Percentiles rank a stretch among this genome's conserved stretches.
These are phyloP conservation scores for Gnathonemus echidnorhynchus DNA, from an alignment of 2,113 vertebrate species.

Conservation along the genomic window DNA sequence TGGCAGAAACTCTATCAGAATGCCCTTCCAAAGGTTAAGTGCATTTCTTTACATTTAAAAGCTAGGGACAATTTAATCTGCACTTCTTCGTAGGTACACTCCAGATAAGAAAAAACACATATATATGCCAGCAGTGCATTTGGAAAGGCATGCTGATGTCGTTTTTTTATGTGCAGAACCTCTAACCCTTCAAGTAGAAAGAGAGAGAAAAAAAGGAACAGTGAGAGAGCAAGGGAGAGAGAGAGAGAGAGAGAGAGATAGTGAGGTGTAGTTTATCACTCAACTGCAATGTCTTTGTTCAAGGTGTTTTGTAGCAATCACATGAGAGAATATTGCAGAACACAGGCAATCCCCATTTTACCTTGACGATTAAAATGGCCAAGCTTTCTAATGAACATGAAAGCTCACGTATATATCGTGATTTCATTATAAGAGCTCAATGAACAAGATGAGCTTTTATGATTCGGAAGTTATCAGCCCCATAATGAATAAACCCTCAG, in stretches of 20 bases:
- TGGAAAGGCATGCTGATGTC: background rate
- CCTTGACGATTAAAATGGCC: background rate
- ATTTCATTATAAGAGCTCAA: background rate
- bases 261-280: background rate
- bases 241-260: background rate
- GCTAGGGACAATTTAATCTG: background rate
- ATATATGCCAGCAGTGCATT: background rate
- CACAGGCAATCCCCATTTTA: background rate
- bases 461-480: background rate
- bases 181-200: background rate
- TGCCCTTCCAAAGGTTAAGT: slow-evolving; percentile 8
- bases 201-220: background rate
- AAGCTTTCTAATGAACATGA: background rate
- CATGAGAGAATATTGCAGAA: background rate
- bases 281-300: background rate
- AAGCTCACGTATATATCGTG: background rate
- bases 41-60: slow-evolving; percentile 10
- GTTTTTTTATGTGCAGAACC: background rate
- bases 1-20: background rate
- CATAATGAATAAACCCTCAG: background rate
- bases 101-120: background rate
- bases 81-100: background rate
- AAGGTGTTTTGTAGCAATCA: background rate
- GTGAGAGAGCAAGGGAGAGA: background rate
- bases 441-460: background rate